These are phyloP conservation scores for Orussus abietinus DNA, from an alignment of 1,140 invertebrate genomes.

Conservation along the genomic window DNA sequence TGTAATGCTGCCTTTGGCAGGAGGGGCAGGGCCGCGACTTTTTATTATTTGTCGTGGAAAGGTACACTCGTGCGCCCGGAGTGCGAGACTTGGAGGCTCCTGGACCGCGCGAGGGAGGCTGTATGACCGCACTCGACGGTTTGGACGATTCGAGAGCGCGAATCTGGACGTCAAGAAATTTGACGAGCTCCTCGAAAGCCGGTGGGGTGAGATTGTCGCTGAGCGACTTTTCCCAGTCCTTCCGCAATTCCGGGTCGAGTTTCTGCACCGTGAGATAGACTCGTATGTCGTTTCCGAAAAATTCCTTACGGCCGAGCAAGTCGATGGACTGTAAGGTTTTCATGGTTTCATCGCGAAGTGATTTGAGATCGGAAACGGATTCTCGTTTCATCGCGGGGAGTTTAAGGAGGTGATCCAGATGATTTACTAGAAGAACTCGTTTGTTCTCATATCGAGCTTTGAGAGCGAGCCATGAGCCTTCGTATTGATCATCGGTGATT, in stretches of 20 bases:
- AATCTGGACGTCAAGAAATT: conserved; percentile 3
- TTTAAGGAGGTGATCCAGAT: neutral
- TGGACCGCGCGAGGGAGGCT: neutral
- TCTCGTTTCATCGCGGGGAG: conserved; percentile 1
- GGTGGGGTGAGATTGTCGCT: neutral
- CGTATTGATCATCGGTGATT: neutral
- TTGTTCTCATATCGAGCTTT: conserved; percentile 5
- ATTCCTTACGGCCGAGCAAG: neutral
- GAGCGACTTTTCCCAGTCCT: neutral
- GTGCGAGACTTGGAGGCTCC: neutral
- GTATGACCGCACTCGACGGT: neutral
- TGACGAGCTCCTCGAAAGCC: neutral
- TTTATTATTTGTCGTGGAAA: too few relatives aligned
- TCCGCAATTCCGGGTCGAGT: conserved; percentile 5
- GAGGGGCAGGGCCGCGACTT: neutral
- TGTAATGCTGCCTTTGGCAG: neutral
- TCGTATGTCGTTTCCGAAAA: neutral
- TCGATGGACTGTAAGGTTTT: neutral
- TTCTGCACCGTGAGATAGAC: neutral
- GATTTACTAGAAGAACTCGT: neutral
- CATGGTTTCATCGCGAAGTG: conserved; percentile 1
- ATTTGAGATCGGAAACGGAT: neutral
- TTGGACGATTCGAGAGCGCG: neutral
- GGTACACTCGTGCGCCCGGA: neutral
- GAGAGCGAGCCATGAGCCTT: conserved; percentile 1